Evolutionary conservation across 1,140 invertebrate species (phyloP).

Genomic region (Neodiprion pinetum): DNA sequence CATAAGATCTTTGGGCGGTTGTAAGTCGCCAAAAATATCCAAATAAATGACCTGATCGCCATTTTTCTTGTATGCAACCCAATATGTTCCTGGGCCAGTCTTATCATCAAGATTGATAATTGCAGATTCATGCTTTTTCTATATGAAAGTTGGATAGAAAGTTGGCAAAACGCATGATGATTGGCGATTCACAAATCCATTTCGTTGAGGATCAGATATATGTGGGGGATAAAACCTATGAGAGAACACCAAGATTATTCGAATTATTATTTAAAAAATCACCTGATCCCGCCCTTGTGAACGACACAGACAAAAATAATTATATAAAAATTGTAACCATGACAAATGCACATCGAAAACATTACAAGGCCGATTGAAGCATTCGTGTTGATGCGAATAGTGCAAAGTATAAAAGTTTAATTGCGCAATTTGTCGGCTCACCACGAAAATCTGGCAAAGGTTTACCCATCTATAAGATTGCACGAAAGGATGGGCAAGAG

Average conservation of each 20-base stretch:
- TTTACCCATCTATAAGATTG: background rate
- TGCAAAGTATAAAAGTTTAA: background rate
- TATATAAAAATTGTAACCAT: background rate
- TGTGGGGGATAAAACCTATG: background rate
- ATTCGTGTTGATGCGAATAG: background rate
- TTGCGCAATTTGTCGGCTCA: background rate
- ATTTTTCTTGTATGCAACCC: too few species aligned
- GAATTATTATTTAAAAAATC: background rate
- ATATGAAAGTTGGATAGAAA: too few species aligned
- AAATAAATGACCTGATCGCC: too few species aligned
- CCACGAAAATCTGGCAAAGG: background rate
- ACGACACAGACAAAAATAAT: background rate
- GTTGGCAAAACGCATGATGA: background rate
- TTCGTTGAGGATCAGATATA: background rate
- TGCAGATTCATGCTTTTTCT: too few species aligned
- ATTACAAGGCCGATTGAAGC: background rate
- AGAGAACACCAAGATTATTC: background rate
- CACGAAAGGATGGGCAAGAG: background rate
- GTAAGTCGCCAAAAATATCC: too few species aligned
- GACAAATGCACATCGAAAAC: background rate
- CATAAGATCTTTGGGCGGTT: too few species aligned
- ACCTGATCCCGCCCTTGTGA: background rate
- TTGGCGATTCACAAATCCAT: background rate
- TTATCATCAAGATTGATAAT: too few species aligned
- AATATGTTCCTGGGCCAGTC: too few species aligned